Evolutionary conservation across 2,113 vertebrate genomes (phyloP), one percentile per base, ranked within the genome.

Genomic region (Pardalotus punctatus): DNA sequence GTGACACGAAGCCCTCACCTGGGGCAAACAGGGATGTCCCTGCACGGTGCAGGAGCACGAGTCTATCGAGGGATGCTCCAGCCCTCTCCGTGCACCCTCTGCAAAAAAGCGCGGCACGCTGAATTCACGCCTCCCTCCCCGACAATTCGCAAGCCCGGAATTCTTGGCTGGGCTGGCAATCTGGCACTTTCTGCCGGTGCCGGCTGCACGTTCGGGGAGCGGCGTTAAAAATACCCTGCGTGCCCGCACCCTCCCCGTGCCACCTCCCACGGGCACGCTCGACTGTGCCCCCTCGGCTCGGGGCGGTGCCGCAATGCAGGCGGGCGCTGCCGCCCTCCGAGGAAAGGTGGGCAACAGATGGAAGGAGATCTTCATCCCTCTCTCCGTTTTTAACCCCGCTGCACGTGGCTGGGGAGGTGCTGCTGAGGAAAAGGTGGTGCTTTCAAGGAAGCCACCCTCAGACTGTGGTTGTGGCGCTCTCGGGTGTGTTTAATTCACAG

Each of bases 401-500:
- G 66, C 93, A 79, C 33, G 35, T 51, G 88, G 93, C 78, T 72
- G 86, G 88, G 71, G 62, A 64, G 58, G 58, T 36, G 53, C 51
- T 80, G 95, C 67, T 90, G 97, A 93, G 87, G 85, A 77, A 89
- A 73, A 84, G 78, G 86, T 4, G 73, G 80, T 2, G 45, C 85
- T 96, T 95, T 70, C 38, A 27, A 77, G 92, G 67, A 95, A 90
- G 77, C 61, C 93, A 64, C 91, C 93, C 94, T 89, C 91, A 33
- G 92, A 69, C 73, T 67, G 58, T 31, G 56, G 2, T 36, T 36
- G 95, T 65, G 40, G 50, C 4, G 2, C 66, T 78, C 21, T 5
- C 84, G 95, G 58, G 57, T 45, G 79, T 70, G 86, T 95, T 95
- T 94, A 96, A 96, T 96, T 95, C 71, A 33, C 88, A 54, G 62